phyloP scores from a whole-genome alignment of 2,797 vertebrate genomes.

The Takifugu rubripes region DNA sequence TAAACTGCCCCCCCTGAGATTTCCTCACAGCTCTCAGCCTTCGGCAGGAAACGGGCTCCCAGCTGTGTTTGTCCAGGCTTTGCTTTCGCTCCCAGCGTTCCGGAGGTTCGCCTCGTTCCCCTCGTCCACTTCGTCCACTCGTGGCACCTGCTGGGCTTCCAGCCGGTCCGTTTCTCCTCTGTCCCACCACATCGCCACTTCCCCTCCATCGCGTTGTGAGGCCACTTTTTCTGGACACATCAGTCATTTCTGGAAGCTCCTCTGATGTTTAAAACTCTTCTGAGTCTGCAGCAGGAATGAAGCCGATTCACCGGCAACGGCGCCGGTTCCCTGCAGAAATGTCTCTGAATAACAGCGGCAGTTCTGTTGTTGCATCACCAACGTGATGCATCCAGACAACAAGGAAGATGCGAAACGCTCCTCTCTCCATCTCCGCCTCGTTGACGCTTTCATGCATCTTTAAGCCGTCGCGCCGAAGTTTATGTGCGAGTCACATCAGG shows the following conservation, averaged over 20 bases:
- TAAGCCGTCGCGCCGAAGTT: constrained; percentile 2
- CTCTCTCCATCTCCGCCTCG: not conserved
- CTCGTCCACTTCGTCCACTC: not conserved
- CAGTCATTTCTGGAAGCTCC: not conserved
- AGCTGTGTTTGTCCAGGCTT: constrained; percentile 10
- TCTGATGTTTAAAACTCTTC: too few relatives aligned
- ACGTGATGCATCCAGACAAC: too few relatives aligned
- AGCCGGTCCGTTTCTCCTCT: too few relatives aligned
- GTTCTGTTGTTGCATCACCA: too few relatives aligned
- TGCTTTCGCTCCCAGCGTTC: constrained; percentile 19
- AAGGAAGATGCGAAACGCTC: too few relatives aligned
- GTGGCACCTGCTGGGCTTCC: too few relatives aligned
- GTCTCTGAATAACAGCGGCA: not conserved
- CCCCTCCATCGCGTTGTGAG: too few relatives aligned
- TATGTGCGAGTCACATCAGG: constrained; percentile 43
- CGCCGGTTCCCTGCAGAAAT: not conserved
- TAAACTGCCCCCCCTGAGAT: constrained; percentile 9
- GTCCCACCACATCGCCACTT: too few relatives aligned
- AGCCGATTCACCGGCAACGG: too few relatives aligned
- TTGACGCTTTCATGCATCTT: constrained; percentile 17
- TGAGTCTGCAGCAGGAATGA: not conserved
- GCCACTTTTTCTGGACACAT: not conserved
- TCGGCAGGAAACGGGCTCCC: not conserved
- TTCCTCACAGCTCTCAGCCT: not conserved
- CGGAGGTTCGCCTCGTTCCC: constrained; percentile 10